phyloP scores from a whole-genome alignment of 2,113 vertebrate genomes.

The Macaca nemestrina region DNA sequence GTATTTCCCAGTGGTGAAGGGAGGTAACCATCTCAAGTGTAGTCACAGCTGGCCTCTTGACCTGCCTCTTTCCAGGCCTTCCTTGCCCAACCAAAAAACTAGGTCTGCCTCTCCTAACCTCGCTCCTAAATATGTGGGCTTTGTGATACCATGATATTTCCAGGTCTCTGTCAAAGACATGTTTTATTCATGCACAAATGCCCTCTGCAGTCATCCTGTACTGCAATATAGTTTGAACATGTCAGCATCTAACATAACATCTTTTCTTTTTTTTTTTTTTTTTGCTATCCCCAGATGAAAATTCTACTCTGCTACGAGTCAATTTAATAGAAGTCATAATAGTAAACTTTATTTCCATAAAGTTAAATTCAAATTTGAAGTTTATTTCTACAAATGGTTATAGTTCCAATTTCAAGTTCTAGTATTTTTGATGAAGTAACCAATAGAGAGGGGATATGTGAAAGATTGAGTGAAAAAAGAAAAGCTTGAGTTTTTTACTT shows the following conservation, averaged over 20 bases:
- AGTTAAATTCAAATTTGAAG: constrained; percentile 9
- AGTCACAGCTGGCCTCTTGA: not conserved
- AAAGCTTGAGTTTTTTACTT: not conserved
- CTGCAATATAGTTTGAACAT: not conserved
- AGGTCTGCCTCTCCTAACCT: not conserved
- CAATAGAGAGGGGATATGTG: not conserved
- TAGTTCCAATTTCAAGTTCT: not conserved
- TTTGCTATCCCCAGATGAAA: not conserved
- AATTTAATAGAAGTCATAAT: not conserved
- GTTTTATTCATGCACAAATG: not conserved
- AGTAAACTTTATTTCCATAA: not conserved
- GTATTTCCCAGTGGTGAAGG: not conserved
- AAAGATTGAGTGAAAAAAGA: not conserved
- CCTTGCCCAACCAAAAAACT: not conserved
- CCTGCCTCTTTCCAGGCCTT: not conserved
- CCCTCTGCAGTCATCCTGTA: not conserved
- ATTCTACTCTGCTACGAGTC: not conserved
- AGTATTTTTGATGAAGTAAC: not conserved
- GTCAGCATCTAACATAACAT: not conserved
- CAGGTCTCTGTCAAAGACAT: not conserved
- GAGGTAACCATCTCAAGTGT: not conserved
- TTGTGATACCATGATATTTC: not conserved
- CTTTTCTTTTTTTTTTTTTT: not conserved
- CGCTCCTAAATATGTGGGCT: not conserved
- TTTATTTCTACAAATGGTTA: not conserved